Evolutionary conservation across 2,888 invertebrate genomes (phyloP).

Genomic region (Cheilosia variabilis): DNA sequence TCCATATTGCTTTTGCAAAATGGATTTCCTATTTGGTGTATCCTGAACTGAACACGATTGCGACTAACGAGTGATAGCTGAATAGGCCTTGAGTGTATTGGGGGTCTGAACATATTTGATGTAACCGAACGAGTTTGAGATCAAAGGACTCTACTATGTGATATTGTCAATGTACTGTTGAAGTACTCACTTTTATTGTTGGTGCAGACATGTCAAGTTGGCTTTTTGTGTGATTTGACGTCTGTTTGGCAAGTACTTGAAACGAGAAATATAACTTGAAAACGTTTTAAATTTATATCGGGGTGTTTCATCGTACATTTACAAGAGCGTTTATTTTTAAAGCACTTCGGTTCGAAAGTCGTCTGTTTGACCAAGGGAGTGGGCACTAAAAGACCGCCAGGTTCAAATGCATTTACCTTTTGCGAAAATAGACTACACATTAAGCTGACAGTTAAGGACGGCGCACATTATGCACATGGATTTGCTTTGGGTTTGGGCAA

Average conservation of each 20-base stretch:
- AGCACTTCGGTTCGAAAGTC: too few relatives aligned
- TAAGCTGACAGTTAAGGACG: too few relatives aligned
- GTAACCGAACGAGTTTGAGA: neutral
- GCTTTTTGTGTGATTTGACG: neutral
- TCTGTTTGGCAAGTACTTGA: neutral
- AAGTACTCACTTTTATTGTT: neutral
- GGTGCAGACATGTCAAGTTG: neutral
- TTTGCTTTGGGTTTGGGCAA: too few relatives aligned
- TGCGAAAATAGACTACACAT: too few relatives aligned
- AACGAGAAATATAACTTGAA: neutral
- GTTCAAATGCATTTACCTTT: too few relatives aligned
- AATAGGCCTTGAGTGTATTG: conserved; percentile 14
- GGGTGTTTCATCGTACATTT: too few relatives aligned
- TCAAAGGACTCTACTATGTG: neutral
- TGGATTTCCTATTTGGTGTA: conserved; percentile 3
- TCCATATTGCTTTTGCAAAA: conserved; percentile 2
- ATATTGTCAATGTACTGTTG: neutral
- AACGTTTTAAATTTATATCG: neutral
- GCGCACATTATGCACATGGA: too few relatives aligned
- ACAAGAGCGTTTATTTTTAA: too few relatives aligned
- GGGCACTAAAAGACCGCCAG: too few relatives aligned
- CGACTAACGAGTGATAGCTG: conserved; percentile 8
- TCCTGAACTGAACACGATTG: neutral
- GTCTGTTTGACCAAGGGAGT: too few relatives aligned
- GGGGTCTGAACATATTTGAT: neutral